phyloP scores from a whole-genome alignment of 1,140 invertebrate genomes.

The Drosophila navojoa region DNA sequence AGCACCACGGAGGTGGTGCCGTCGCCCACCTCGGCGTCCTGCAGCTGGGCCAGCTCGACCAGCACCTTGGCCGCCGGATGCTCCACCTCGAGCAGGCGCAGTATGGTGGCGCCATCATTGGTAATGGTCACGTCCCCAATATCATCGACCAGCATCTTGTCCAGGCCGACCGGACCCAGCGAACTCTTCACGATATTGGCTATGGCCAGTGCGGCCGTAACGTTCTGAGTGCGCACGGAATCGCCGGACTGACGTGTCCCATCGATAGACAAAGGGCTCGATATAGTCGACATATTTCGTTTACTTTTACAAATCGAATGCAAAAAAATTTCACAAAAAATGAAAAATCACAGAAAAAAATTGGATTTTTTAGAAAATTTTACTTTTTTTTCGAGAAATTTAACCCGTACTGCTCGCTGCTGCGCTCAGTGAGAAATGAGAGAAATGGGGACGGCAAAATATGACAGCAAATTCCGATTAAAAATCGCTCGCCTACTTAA shows the following conservation, averaged over 20 bases:
- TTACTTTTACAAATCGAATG: no score
- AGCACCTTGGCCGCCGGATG: constrained; percentile 97
- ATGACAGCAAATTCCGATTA: no score
- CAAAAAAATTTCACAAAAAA: no score
- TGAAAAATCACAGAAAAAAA: no score
- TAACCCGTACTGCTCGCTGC: no score
- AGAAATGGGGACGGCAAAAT: no score
- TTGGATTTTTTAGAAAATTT: no score
- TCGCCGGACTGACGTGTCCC: constrained; percentile 95
- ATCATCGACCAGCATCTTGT: constrained; percentile 99
- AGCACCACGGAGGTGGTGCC: constrained; percentile 99
- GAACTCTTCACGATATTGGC: constrained; percentile 99
- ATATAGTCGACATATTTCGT: constrained; percentile 87
- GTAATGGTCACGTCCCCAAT: constrained; percentile 99
- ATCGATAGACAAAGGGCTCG: constrained; percentile 90
- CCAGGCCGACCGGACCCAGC: constrained; percentile 98
- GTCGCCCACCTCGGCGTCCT: constrained; percentile 99
- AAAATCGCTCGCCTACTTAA: constrained; percentile 33
- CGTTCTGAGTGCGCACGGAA: constrained; percentile 97
- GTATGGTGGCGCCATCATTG: constrained; percentile 99
- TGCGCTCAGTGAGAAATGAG: no score
- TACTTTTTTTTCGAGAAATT: no score
- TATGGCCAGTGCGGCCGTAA: constrained; percentile 96
- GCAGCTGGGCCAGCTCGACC: constrained; percentile 98
- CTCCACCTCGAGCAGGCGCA: constrained; percentile 98